Base-by-base conservation (phyloP, 2,797 vertebrate species). In the Characodon lateralis region DNA sequence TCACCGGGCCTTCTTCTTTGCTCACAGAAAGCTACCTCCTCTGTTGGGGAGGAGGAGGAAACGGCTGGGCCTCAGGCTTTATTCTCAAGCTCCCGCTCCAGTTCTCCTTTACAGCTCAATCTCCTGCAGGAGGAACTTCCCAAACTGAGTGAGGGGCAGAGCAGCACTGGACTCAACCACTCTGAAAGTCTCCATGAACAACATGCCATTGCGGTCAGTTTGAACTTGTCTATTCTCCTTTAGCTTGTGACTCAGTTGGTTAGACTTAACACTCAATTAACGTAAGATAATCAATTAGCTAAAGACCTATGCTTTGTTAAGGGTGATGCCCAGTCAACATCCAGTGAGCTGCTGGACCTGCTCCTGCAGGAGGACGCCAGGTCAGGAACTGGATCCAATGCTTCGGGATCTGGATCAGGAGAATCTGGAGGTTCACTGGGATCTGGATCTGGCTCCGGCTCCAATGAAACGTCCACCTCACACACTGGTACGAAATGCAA, bases 51-150 rank as follows among this genome's bases (percentile, higher is more conserved):
- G 6, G 94, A 93, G n/a, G 88, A 93, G 78, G 94, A 95, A 46
- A 79, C 61, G 0, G 87, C 92, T 0, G 93, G 80, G 26, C 93
- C 94, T 20, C 93, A 89, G 0, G 91, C 87, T 0, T 89, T 96
- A 28, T 93, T 95, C 74, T 96, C 94, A 63, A 96, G 95, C 88
- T 98, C 97, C 0, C 91, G 95, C 78, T 96, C 95, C 61, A 98
- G 97, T 88, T 98, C 97, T 3, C 96, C 97, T 0, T 92, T 98
- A 31, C 97, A 97, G 91, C 93, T 98, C 61, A 95, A 97, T 87
- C 87, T 97, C 75, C 95, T 97, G 85, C 96, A 95, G 78, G 97
- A 97, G 74, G 97, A 97, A 68, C 82, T 96, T 81, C 96, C 96
- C 71, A 94, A 93, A 55, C 88, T 89, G 0, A 90, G 86, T 8